A percentile compares a stretch with the other conserved stretches of the same genome.
Evolutionary conservation across 2,888 invertebrate genomes (phyloP).

Genomic region (Ophion ellenae): DNA sequence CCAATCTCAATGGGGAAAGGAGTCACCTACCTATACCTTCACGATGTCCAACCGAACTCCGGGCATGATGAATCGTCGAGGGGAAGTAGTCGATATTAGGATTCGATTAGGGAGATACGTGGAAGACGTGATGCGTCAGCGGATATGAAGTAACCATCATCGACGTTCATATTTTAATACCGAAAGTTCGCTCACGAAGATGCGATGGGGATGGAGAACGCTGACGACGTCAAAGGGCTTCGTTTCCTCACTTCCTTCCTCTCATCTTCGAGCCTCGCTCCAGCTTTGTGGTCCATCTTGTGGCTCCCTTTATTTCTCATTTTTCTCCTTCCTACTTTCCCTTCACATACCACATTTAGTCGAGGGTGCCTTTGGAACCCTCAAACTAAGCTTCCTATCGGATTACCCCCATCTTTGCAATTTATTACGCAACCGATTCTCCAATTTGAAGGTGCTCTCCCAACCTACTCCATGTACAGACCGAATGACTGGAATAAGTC

Average conservation of each 20-base stretch:
- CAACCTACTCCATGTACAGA: neutral
- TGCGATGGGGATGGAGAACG: slow-evolving; percentile 6
- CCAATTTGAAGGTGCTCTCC: neutral
- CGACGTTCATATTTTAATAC: slow-evolving; percentile 43
- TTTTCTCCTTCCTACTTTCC: neutral
- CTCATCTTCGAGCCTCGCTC: slow-evolving; percentile 14
- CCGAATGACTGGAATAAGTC: neutral
- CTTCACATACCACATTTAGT: neutral
- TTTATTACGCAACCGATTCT: neutral
- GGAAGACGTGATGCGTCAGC: slow-evolving; percentile 28
- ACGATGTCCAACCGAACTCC: neutral
- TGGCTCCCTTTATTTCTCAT: neutral
- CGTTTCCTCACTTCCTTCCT: slow-evolving; percentile 4
- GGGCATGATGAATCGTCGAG: neutral
- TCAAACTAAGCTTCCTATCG: neutral
- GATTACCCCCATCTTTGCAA: neutral
- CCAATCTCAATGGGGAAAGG: neutral
- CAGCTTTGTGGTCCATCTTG: neutral
- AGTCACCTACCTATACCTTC: neutral
- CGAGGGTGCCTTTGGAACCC: neutral
- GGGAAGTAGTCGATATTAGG: neutral
- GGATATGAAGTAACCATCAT: slow-evolving; percentile 37
- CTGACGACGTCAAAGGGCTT: slow-evolving; percentile 26
- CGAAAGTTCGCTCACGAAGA: slow-evolving; percentile 31
- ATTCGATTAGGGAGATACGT: neutral